Base-by-base conservation (phyloP, 2,113 vertebrate species). In the Psittacus erithacus region DNA sequence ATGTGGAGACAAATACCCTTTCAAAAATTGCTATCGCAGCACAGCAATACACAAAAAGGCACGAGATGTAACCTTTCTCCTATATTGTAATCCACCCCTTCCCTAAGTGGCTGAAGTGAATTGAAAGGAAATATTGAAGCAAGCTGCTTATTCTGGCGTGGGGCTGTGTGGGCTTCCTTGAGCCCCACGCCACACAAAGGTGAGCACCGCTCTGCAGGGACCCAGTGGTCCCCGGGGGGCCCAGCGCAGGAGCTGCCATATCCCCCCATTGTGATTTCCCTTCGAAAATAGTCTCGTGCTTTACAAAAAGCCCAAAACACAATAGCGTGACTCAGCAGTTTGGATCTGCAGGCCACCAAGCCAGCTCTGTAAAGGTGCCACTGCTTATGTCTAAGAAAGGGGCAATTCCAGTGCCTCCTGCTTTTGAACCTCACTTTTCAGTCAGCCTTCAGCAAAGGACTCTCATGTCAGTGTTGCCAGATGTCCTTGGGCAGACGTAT, bases 281-380 rank as follows among this genome's bases (percentile, higher is more conserved):
- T 84, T 79, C 38, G 0, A 94, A 96, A 96, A 94, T 25, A 94
- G 86, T 27, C 74, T 29, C 0, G 17, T 5, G 70, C 81, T 91
- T 60, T 33, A 96, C 90, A 96, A 93, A 95, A 90, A 94, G 80
- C 70, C 77, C 86, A 9, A 44, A 91, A 92, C 88, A 95, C 96
- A 95, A 91, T 91, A 77, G 70, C 2, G 27, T 92, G 93, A 91
- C 92, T 96, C 93, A 96, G 96, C 95, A 96, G 70, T 92, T 96
- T 71, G 77, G 86, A 43, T 27, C n/a, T 62, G 52, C 65, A 17
- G 87, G 67, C 74, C 52, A 76, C 53, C 28, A 3, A 41, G 55
- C 52, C n/a, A n/a, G 35, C 52, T 59, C 94, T 62, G 28, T 17
- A 41, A 79, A 92, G 80, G 77, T 59, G 35, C 4, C 16, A 1